A percentile compares a stretch with the other conserved stretches of the same genome.
Conservation (phyloP, 1,140 invertebrate genomes). For the Zaprionus davidi region DNA sequence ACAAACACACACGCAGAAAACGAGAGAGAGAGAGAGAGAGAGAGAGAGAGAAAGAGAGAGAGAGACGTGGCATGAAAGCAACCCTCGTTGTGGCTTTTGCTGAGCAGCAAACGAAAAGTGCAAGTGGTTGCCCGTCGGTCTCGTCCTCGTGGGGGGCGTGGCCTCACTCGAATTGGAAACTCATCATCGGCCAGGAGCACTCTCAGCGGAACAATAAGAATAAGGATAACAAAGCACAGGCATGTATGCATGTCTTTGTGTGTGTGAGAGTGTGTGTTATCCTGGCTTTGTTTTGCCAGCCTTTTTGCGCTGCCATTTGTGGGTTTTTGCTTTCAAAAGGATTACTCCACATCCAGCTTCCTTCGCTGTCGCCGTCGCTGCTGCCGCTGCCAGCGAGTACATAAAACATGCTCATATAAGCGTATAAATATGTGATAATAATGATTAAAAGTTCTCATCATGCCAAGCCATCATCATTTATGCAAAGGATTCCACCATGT, state of each 20-base stretch:
- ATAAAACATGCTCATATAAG: conserved; percentile 84
- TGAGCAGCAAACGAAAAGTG: conserved; percentile 59
- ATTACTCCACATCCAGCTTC: conserved; percentile 58
- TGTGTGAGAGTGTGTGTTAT: conserved; percentile 30
- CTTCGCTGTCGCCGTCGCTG: conserved; percentile 15
- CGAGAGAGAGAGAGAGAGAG: conserved; percentile 11
- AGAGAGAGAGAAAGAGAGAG: conserved; percentile 13
- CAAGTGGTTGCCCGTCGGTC: conserved; percentile 55
- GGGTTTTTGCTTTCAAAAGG: conserved; percentile 82
- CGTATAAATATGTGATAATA: conserved; percentile 84
- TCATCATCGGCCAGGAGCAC: conserved; percentile 63
- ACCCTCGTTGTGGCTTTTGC: conserved; percentile 63
- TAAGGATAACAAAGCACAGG: conserved; percentile 71
- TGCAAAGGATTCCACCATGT: conserved; percentile 77
- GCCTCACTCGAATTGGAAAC: conserved; percentile 72
- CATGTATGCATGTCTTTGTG: conserved; percentile 23
- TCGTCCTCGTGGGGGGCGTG: conserved; percentile 59
- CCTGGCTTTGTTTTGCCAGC: conserved; percentile 64
- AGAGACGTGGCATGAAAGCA: conserved; percentile 50
- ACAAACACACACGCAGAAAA: not conserved
- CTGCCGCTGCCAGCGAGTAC: conserved; percentile 64
- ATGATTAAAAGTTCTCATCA: conserved; percentile 84
- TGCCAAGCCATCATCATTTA: conserved; percentile 79
- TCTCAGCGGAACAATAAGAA: conserved; percentile 73
- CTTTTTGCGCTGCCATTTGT: conserved; percentile 82